Evolutionary conservation across 2,797 vertebrate genomes (phyloP), one percentile per base, ranked within the genome.

Genomic region (Staurois parvus): DNA sequence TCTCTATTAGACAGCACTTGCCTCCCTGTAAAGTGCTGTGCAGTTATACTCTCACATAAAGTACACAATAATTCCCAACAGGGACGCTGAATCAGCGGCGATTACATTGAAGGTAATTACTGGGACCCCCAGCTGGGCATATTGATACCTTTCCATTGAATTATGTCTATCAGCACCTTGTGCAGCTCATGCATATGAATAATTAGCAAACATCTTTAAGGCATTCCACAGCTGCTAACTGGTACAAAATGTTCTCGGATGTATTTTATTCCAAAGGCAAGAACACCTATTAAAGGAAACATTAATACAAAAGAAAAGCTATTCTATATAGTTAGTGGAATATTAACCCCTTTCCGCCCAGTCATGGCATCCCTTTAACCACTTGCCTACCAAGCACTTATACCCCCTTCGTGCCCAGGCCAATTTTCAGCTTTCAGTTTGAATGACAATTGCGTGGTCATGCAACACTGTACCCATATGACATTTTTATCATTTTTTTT

Each of bases 61-160:
- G 28, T 9, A 67, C 7, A 67, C 7, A 12, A 26, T 11, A 13
- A 26, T 29, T 26, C n/a, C 64, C 26, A 4, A 12, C 64, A 67
- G 64, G 12, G 64, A 4, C 29, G 26, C 26, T 29, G 64, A 67
- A 67, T 26, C 64, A 28, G 64, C 64, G 29, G 64, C 29, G 64
- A 67, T 64, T 64, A 64, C n/a, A n/a, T 64, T 26, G 26, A 67
- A 29, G 64, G 26, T 29, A 67, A 67, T 67, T 67, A 67, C 64
- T 10, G 64, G 11, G 28, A 29, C 64, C 64, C 29, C 64, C 64
- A 67, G 64, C 28, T 15, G 66, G 83, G 88, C 88, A 48, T 67
- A 67, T 29, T 29, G 26, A 67, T 29, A 13, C 26, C 4, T 17
- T 67, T 67, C 28, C 26, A 67, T 29, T 67, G 64, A 26, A 67